Evolutionary conservation across 1,140 invertebrate species (phyloP), one percentile per base, ranked within the genome.

Genomic region (Drusus annulatus): DNA sequence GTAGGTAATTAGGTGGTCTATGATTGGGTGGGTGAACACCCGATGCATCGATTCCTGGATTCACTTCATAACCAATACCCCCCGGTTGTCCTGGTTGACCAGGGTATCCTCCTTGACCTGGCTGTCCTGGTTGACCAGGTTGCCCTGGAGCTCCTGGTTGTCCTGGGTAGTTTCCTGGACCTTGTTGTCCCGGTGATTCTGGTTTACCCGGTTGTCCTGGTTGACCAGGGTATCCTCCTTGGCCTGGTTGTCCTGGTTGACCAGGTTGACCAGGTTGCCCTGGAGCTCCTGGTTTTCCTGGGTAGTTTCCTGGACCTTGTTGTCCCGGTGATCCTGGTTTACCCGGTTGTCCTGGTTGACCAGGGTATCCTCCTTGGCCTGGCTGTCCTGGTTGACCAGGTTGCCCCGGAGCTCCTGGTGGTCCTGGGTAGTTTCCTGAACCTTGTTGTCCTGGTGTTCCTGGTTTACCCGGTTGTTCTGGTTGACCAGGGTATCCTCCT

Each of bases 21-120:
- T 85, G 86, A 0, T 85, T 80, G 25, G 87, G 89, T n/a, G 88
- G 89, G 79, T 90, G 89, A n/a, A 90, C 31, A 36, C 31, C 31
- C 8, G 31, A 36, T 36, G 31, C 31, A 36, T 36, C 31, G 7
- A 36, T 88, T 7, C 31, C 31, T n/a, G 7, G 16, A 16, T 36
- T 36, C 8, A 7, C 6, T 36, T 36, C 31, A 36, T 36, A 36
- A 36, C 8, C 31, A 8, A 36, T 36, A 36, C 31, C 31, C 8
- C 74, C 81, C 10, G 82, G 83, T 58, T 45, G 36, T 45, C 50
- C 36, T 16, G 60, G 17, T 45, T 45, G 36, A 45, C 36, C 36
- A 1, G 36, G 36, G 10, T 45, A 45, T 10, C 62, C 28, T 68
- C 31, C 31, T 56, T 10, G 23, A 15, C 71, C 80, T 36, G 74